A percentile compares a stretch with the other conserved stretches of the same genome.
Conservation (phyloP, 2,113 vertebrate species). For the Maccullochella peelii region DNA sequence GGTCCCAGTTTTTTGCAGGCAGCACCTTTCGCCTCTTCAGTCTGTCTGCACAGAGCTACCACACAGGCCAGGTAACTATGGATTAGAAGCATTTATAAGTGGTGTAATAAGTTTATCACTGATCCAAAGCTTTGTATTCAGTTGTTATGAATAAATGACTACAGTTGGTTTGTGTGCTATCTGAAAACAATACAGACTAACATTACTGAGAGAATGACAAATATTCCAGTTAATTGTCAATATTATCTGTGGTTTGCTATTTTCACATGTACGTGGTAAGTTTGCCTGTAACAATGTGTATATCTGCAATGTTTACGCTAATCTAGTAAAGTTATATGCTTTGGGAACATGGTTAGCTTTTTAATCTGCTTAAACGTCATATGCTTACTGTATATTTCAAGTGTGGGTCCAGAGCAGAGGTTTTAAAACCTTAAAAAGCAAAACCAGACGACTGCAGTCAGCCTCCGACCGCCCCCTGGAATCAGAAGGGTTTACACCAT, state of each 20-base stretch:
- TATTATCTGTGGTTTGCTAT: background rate
- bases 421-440: conserved; percentile 95
- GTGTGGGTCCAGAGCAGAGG: conserved; percentile 89
- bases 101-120: background rate
- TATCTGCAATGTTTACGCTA: background rate
- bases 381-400: conserved; percentile 57
- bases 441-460: conserved; percentile 89
- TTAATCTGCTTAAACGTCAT: background rate
- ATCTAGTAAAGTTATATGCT: background rate
- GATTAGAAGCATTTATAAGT: background rate
- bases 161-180: background rate
- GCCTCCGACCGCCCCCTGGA: conserved; percentile 86
- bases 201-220: background rate
- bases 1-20: conserved; percentile 83
- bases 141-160: background rate
- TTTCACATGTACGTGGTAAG: background rate
- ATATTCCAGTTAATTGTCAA: background rate
- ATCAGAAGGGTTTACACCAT: conserved; percentile 87
- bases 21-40: conserved; percentile 85
- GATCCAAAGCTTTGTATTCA: background rate
- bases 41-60: conserved; percentile 85
- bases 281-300: background rate
- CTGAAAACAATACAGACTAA: background rate
- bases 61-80: conserved; percentile 88
- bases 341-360: background rate